Evolutionary conservation across 1,140 invertebrate genomes (phyloP).

Genomic region (Polypedilum vanderplanki): DNA sequence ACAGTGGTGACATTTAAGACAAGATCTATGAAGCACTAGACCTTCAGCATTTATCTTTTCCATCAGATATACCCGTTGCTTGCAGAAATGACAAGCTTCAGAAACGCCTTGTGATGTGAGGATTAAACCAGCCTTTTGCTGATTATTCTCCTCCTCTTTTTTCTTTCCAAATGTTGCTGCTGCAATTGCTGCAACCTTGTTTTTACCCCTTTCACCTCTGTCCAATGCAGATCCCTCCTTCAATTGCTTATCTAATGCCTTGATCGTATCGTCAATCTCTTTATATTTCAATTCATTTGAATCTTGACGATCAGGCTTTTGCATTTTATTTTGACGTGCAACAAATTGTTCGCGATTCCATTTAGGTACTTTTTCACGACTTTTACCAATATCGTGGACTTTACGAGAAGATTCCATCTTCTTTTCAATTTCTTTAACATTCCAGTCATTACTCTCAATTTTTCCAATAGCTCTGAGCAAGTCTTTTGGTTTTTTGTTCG

Average conservation of each 20-base stretch:
- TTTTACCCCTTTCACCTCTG: conserved; percentile 57
- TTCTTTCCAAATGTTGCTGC: conserved; percentile 69
- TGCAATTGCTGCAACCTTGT: conserved; percentile 83
- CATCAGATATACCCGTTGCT: conserved; percentile 81
- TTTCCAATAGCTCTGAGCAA: conserved; percentile 79
- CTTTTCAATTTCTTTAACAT: conserved; percentile 82
- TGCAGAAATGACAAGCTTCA: conserved; percentile 80
- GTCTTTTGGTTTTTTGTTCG: conserved; percentile 77
- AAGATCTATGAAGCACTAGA: conserved; percentile 77
- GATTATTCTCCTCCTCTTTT: conserved; percentile 49
- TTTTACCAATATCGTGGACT: conserved; percentile 51
- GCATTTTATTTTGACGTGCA: conserved; percentile 69
- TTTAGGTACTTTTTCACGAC: conserved; percentile 77
- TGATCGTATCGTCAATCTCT: conserved; percentile 74
- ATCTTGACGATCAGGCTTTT: conserved; percentile 54
- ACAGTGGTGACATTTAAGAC: conserved; percentile 59
- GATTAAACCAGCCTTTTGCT: conserved; percentile 51
- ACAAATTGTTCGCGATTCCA: conserved; percentile 84
- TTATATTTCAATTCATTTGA: conserved; percentile 52
- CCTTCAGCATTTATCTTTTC: conserved; percentile 80
- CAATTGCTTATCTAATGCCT: conserved; percentile 70
- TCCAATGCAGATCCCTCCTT: conserved; percentile 68
- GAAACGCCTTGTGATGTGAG: conserved; percentile 59
- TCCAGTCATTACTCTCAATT: conserved; percentile 87
- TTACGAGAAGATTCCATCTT: conserved; percentile 78